phyloP scores from a whole-genome alignment of 2,797 vertebrate species.

The Centropyge bicolor region DNA sequence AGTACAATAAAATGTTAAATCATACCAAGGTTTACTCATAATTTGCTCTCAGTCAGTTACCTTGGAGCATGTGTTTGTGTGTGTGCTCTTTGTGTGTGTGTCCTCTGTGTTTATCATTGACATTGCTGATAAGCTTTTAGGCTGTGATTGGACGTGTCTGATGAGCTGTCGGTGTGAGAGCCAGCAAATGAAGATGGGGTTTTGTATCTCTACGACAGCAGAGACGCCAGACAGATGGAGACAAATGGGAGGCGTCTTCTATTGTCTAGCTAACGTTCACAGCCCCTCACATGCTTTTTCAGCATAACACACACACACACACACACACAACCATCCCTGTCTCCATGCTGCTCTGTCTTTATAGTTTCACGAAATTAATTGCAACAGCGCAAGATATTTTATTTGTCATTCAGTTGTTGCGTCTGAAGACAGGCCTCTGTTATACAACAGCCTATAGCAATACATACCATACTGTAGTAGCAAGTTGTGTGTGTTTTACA shows the following conservation, averaged over 20 bases:
- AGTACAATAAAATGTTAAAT: conserved; percentile 36
- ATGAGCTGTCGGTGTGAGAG: conserved; percentile 61
- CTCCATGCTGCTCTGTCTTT: conserved; percentile 14
- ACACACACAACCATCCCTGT: conserved; percentile 1
- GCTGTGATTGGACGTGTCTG: conserved; percentile 68
- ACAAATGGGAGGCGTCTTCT: conserved; percentile 70
- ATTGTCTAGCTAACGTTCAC: conserved; percentile 53
- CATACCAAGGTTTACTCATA: conserved; percentile 37
- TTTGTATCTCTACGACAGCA: conserved; percentile 52
- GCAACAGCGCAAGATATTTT: conserved; percentile 18
- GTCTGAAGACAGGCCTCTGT: conserved; percentile 10
- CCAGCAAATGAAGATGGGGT: conserved; percentile 63
- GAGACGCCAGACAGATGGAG: conserved; percentile 71
- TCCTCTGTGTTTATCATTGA: conserved; percentile 69
- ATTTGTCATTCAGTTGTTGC: conserved; percentile 29
- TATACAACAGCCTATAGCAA: conserved; percentile 37
- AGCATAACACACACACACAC: conserved; percentile 1
- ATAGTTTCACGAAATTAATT: conserved; percentile 28
- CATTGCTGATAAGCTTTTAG: conserved; percentile 72
- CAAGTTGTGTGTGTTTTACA: conserved; percentile 19
- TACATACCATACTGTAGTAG: conserved; percentile 17
- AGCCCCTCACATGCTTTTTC: conserved; percentile 17
- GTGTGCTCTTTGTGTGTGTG: conserved; percentile 23
- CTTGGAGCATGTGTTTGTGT: conserved; percentile 21
- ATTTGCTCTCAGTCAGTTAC: conserved; percentile 47